phyloP scores from a whole-genome alignment of 2,888 invertebrate genomes.

The Drosophila merina region DNA sequence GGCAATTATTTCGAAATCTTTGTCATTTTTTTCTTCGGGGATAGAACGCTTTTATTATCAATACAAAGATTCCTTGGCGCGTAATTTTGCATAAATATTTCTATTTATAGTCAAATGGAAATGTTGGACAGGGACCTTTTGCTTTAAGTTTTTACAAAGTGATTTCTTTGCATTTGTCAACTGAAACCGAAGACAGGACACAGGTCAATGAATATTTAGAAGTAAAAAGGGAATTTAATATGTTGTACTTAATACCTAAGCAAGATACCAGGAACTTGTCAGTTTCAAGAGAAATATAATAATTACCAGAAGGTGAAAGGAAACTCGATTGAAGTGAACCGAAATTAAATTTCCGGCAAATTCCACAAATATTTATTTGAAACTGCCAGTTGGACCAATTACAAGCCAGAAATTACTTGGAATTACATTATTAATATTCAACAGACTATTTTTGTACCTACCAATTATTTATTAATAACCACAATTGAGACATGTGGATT shows the following conservation, averaged over 20 bases:
- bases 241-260: background rate
- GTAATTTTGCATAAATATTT: slow-evolving; percentile 9
- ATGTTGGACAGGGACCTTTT: background rate
- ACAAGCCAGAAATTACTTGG: background rate
- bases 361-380: too few species aligned
- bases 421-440: background rate
- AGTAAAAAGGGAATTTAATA: slow-evolving; percentile 1
- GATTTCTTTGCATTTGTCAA: background rate
- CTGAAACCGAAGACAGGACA: background rate
- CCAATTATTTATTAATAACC: background rate
- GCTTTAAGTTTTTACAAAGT: background rate
- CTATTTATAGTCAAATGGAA: slow-evolving; percentile 34
- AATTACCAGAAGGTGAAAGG: background rate
- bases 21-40: slow-evolving; percentile 29
- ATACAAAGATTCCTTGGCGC: slow-evolving; percentile 5
- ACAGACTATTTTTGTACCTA: background rate
- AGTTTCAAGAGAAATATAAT: background rate
- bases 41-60: slow-evolving; percentile 21
- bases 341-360: too few species aligned
- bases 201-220: background rate
- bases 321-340: background rate
- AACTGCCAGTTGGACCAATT: background rate
- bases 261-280: slow-evolving; percentile 4
- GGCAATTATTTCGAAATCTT: slow-evolving; percentile 55
- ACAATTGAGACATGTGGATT: background rate